phyloP scores from a whole-genome alignment of 2,888 invertebrate species.

The Lamellibrachia columna region DNA sequence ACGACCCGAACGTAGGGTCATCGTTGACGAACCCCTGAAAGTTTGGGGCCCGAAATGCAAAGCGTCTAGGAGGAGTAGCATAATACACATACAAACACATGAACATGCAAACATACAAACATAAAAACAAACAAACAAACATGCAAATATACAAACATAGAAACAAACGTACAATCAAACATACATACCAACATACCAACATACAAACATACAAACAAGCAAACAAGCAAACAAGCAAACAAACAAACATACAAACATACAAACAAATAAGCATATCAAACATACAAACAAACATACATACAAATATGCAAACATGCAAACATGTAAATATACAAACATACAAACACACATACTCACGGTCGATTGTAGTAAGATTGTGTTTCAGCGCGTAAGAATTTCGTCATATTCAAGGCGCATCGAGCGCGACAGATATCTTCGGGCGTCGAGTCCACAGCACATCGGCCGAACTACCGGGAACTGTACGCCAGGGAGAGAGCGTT shows the following conservation, averaged over 20 bases:
- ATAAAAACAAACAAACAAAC: not conserved
- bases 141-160: not conserved
- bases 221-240: not conserved
- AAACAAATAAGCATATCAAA: not conserved
- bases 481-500: not conserved
- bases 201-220: not conserved
- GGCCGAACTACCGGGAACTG: not conserved
- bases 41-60: too few species aligned
- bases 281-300: not conserved
- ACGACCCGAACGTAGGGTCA: too few species aligned
- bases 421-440: not conserved
- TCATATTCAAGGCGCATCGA: not conserved
- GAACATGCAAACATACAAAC: not conserved
- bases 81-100: not conserved
- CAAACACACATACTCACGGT: too few species aligned
- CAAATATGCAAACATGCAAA: not conserved
- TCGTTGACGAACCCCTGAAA: too few species aligned
- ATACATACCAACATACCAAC: not conserved
- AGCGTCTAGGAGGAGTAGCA: too few species aligned
- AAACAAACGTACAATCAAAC: not conserved
- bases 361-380: not conserved
- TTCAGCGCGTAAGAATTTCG: conserved; percentile 1
- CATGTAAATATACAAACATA: not conserved
- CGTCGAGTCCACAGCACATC: not conserved
- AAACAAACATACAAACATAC: not conserved